A percentile compares a stretch with the other conserved stretches of the same genome.
These are phyloP conservation scores for Sogatella furcifera DNA, from an alignment of 1,140 invertebrate genomes.

Conservation along the genomic window DNA sequence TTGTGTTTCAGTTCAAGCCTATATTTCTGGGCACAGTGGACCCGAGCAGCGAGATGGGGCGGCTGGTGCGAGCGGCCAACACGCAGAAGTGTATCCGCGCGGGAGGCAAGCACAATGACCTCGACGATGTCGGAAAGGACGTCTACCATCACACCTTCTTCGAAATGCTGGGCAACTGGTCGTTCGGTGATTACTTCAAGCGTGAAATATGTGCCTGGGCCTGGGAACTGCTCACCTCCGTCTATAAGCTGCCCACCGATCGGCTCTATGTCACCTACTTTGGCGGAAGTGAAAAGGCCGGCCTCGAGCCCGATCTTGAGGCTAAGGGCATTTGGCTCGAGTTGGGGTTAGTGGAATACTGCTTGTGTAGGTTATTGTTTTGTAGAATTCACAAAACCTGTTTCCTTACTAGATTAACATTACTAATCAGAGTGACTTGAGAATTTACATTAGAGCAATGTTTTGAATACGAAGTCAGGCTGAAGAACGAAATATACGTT, in stretches of 20 bases:
- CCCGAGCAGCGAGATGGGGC: conserved; percentile 92
- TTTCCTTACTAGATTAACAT: too few species aligned
- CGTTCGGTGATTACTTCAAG: conserved; percentile 97
- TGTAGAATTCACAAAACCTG: too few species aligned
- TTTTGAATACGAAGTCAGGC: too few species aligned
- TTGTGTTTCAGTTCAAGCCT: conserved; percentile 82
- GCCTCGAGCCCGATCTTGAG: conserved; percentile 85
- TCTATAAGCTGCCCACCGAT: conserved; percentile 66
- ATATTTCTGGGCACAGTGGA: conserved; percentile 94
- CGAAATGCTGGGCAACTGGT: conserved; percentile 99
- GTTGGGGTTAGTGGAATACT: conserved; percentile 52
- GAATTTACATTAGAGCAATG: too few species aligned
- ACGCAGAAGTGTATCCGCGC: conserved; percentile 98
- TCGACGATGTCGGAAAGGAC: conserved; percentile 99
- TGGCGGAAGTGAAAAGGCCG: conserved; percentile 75
- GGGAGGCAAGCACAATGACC: conserved; percentile 98
- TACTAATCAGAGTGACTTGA: too few species aligned
- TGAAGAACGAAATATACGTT: too few species aligned
- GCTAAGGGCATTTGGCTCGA: conserved; percentile 75
- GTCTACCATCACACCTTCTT: conserved; percentile 99
- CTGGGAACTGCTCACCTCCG: conserved; percentile 89
- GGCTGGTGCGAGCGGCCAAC: conserved; percentile 72
- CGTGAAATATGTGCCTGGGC: conserved; percentile 95
- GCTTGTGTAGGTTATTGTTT: too few species aligned
- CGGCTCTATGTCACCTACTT: conserved; percentile 98